phyloP scores from a whole-genome alignment of 2,797 vertebrate genomes.

The Gouania willdenowi region DNA sequence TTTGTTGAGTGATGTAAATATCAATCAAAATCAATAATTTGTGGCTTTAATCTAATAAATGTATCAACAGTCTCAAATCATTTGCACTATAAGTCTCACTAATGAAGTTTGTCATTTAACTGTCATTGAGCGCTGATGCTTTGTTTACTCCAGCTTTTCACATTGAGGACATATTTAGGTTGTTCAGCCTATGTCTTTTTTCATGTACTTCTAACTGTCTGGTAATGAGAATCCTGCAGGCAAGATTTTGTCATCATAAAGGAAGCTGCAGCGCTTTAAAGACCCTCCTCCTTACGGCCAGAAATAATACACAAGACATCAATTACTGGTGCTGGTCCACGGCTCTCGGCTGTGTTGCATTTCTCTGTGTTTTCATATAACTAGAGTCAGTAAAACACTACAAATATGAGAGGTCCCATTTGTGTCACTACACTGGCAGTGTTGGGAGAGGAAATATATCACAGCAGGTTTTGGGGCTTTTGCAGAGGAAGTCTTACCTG shows the following conservation, averaged over 20 bases:
- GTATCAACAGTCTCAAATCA: too few species aligned
- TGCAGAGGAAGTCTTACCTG: neutral
- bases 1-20: too few species aligned
- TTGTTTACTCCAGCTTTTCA: neutral
- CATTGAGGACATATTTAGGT: too few species aligned
- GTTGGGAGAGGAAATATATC: neutral
- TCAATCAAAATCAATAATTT: too few species aligned
- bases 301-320: constrained; percentile 1
- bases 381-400: neutral
- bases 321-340: neutral
- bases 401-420: constrained; percentile 1
- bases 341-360: neutral
- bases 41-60: too few species aligned
- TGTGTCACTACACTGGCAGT: neutral
- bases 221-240: constrained; percentile 9
- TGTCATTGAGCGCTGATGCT: neutral
- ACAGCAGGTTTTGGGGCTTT: neutral
- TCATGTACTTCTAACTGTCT: neutral
- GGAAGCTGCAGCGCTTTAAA: neutral
- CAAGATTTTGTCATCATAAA: neutral
- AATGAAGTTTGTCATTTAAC: too few species aligned
- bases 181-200: neutral
- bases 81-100: too few species aligned
- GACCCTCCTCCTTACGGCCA: neutral
- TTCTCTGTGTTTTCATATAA: neutral